These are phyloP conservation scores for Muscicapa comitata DNA, from an alignment of 2,797 vertebrate species.

Conservation along the genomic window DNA sequence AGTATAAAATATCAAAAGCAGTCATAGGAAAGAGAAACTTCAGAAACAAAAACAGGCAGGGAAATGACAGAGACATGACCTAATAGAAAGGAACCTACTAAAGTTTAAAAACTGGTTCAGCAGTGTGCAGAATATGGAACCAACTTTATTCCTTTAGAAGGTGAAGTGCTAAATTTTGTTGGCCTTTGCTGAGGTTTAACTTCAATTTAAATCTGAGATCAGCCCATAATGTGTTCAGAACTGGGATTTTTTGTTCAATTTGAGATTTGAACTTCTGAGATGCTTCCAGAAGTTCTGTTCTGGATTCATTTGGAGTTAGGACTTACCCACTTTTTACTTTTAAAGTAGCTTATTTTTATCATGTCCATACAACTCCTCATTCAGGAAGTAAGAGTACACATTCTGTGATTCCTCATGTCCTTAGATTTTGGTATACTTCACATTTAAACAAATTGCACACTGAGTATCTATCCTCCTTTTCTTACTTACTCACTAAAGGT, in stretches of 20 bases:
- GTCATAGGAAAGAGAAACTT: background rate
- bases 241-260: background rate
- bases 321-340: background rate
- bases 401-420: background rate
- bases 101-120: background rate
- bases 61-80: conserved; percentile 3
- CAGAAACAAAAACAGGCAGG: background rate
- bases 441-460: background rate
- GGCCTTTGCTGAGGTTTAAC: background rate
- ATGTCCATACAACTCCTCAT: background rate
- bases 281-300: background rate
- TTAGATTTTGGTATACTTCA: background rate
- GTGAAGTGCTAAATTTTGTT: conserved; percentile 5
- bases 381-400: background rate
- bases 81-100: background rate
- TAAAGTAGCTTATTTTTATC: background rate
- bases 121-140: background rate
- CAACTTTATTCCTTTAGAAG: background rate
- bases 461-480: background rate
- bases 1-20: conserved; percentile 19
- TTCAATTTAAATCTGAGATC: background rate
- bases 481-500: background rate
- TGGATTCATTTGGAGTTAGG: background rate
- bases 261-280: background rate
- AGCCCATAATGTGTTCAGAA: background rate